Evolutionary conservation across 2,888 invertebrate genomes (phyloP), one percentile per base, ranked within the genome.

Genomic region (Galerucella calmariensis): DNA sequence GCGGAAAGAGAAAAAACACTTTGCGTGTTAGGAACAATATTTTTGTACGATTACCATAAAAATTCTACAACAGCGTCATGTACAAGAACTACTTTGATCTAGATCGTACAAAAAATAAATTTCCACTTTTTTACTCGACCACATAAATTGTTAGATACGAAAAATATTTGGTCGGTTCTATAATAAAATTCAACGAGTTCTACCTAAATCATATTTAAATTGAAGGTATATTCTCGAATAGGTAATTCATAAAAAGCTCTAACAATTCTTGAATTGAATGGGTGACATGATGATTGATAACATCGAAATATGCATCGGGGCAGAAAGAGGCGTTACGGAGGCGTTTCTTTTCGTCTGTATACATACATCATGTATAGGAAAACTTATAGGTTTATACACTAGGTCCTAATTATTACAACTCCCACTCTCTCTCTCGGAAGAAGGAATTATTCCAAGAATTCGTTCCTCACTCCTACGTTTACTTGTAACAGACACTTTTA

Each of bases 401-500:
- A 79, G 76, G 78, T 73, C 77, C 80, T 80, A 78, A 78, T 80
- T 81, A 78, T 80, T 80, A 81, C 79, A 79, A 79, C 79, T 78
- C 81, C 81, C 81, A 79, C 81, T 79, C 80, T 77, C 27, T 27
- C 35, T 35, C 35, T 35, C 35, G 35, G 35, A 35, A 78, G 76
- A 61, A 69, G 48, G 63, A 35, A 35, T 35, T 16, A 27, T 35
- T 35, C 16, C 11, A 65, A 46, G 63, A 65, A 65, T 65, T 46
- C 20, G 20, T 46, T 46, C 46, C 20, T 41, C 16, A 46, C 63
- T 16, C 63, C 63, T 65, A 65, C 63, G 44, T 46, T 8, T 20
- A 20, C 9, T 16, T 9, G 6, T 56, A 20, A 10, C 16, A 20
- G 20, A n/a, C 16, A 56, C 4, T 51, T 51, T 51, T 14, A 51